These are phyloP conservation scores for Heterodera carotae DNA, from an alignment of 1,140 invertebrate species.

Conservation along the genomic window DNA sequence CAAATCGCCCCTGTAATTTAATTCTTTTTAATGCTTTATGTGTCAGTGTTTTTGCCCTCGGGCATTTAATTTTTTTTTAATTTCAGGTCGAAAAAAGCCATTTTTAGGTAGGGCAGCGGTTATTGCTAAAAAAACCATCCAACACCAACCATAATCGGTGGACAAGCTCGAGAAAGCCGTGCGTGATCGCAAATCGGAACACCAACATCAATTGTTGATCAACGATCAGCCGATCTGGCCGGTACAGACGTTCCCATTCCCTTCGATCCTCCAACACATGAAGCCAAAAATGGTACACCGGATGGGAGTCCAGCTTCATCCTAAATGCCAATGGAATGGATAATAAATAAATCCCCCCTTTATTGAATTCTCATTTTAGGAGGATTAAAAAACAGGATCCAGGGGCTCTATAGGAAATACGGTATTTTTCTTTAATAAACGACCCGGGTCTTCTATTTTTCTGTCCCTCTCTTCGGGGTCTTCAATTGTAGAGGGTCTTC, in stretches of 20 bases:
- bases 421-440: too few relatives aligned
- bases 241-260: conserved; percentile 44
- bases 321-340: conserved; percentile 24
- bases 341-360: too few relatives aligned
- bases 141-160: conserved; percentile 40
- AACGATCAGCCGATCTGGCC: conserved; percentile 44
- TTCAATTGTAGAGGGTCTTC: too few relatives aligned
- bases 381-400: too few relatives aligned
- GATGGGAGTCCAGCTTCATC: conserved; percentile 42
- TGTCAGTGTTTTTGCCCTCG: background rate
- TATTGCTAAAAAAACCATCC: too few relatives aligned
- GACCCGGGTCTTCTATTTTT: too few relatives aligned
- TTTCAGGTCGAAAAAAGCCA: too few relatives aligned
- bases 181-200: conserved; percentile 48
- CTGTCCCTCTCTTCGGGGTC: too few relatives aligned
- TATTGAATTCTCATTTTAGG: too few relatives aligned
- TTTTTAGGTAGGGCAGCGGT: too few relatives aligned
- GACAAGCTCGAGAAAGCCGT: conserved; percentile 48
- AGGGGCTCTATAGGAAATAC: too few relatives aligned
- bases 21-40: background rate
- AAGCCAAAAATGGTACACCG: conserved; percentile 52
- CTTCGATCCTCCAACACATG: conserved; percentile 42
- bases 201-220: conserved; percentile 44
- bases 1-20: conserved; percentile 22
- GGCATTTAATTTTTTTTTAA: too few relatives aligned